Evolutionary conservation across 1,140 invertebrate species (phyloP).

Genomic region (Grapholita molesta): DNA sequence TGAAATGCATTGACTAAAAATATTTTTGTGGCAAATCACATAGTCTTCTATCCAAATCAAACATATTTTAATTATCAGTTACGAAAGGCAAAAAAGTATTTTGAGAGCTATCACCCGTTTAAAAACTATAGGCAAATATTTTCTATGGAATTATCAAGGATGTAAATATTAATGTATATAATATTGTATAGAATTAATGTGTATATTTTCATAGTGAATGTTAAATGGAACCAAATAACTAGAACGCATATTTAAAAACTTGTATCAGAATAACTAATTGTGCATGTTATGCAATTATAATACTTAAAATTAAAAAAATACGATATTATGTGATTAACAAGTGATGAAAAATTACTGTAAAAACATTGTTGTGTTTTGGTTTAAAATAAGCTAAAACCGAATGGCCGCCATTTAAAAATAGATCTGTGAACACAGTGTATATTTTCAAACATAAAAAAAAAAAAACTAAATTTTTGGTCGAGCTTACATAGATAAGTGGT

Average conservation of each 20-base stretch:
- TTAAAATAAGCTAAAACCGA: not conserved
- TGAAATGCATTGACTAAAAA: slow-evolving; percentile 4
- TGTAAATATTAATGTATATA: slow-evolving; percentile 67
- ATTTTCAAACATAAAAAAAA: slow-evolving; percentile 1
- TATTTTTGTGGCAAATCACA: not conserved
- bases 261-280: slow-evolving; percentile 28
- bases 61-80: not conserved
- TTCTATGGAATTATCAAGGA: slow-evolving; percentile 15
- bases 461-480: slow-evolving; percentile 45
- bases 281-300: slow-evolving; percentile 17
- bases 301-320: slow-evolving; percentile 25
- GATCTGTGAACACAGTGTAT: slow-evolving; percentile 3
- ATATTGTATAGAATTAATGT: slow-evolving; percentile 53
- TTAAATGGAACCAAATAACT: slow-evolving; percentile 76
- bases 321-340: slow-evolving; percentile 36
- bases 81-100: not conserved
- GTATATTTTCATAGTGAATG: slow-evolving; percentile 75
- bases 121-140: slow-evolving; percentile 17
- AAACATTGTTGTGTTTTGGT: slow-evolving; percentile 19
- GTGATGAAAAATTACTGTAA: slow-evolving; percentile 30
- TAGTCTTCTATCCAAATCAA: not conserved
- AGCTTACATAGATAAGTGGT: slow-evolving; percentile 65
- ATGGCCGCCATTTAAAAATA: slow-evolving; percentile 11
- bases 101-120: not conserved
- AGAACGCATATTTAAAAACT: slow-evolving; percentile 40